phyloP scores from a whole-genome alignment of 2,797 vertebrate species.

The Coccyzus lansbergi region DNA sequence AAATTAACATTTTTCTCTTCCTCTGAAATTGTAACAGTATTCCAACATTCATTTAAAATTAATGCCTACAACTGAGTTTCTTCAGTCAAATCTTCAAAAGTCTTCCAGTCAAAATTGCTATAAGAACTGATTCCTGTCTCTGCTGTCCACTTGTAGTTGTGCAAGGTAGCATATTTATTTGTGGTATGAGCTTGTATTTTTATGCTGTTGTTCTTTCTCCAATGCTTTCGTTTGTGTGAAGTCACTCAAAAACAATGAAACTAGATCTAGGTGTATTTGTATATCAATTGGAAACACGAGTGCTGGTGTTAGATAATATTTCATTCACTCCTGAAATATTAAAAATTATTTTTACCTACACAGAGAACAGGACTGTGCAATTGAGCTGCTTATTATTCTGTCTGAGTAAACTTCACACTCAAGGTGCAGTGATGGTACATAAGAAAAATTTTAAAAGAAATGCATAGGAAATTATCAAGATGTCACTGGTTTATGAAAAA shows the following conservation, averaged over 20 bases:
- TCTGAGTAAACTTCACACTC: neutral
- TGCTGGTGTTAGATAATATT: neutral
- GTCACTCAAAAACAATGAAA: neutral
- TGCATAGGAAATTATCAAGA: neutral
- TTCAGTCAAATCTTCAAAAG: neutral
- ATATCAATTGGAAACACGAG: neutral
- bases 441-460: neutral
- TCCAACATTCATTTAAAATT: neutral
- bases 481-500: neutral
- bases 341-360: neutral
- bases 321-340: neutral
- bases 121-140: neutral
- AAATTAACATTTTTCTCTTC: neutral
- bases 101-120: neutral
- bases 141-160: neutral
- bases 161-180: neutral
- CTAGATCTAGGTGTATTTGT: neutral
- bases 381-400: neutral
- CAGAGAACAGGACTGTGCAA: neutral
- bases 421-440: neutral
- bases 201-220: neutral
- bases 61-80: neutral
- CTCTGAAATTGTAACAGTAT: neutral
- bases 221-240: neutral
- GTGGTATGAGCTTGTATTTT: neutral